Conservation (phyloP, 2,113 vertebrate species). For the Sinocyclocheilus maitianheensis region DNA sequence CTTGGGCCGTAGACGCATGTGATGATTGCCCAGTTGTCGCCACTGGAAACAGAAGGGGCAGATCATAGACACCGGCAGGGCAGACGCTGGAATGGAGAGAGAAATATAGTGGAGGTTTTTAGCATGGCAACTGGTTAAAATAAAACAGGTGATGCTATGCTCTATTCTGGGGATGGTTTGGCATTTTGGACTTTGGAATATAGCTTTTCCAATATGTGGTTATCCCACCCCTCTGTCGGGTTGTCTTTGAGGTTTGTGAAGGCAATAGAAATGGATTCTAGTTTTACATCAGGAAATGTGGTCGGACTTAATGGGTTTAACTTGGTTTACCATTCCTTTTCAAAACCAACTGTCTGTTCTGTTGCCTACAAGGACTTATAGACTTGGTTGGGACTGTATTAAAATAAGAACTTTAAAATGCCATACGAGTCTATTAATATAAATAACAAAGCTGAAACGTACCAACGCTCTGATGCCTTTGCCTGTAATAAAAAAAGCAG, state of each 20-base stretch:
- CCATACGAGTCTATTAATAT: slow-evolving; percentile 1
- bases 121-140: slow-evolving; percentile 7
- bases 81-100: slow-evolving; percentile 62
- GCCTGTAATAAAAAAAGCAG: slow-evolving; percentile 61
- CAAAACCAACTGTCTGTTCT: slow-evolving; percentile 4
- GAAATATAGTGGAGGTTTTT: not conserved
- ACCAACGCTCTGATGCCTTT: slow-evolving; percentile 55
- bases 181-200: not conserved
- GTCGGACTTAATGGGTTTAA: not conserved
- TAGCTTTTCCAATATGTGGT: slow-evolving; percentile 28
- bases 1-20: slow-evolving; percentile 84
- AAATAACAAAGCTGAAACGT: slow-evolving; percentile 52
- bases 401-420: not conserved
- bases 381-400: not conserved
- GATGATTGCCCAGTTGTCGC: slow-evolving; percentile 76
- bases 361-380: not conserved
- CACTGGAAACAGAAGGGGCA: slow-evolving; percentile 89
- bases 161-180: slow-evolving; percentile 32
- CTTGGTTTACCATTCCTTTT: not conserved
- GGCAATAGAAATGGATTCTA: not conserved
- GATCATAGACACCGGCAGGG: slow-evolving; percentile 56
- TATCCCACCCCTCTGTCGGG: not conserved
- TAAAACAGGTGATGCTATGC: slow-evolving; percentile 23
- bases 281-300: slow-evolving; percentile 10
- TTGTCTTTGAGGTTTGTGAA: slow-evolving; percentile 7